phyloP scores from a whole-genome alignment of 2,797 vertebrate species.

The Orientallactaga sibirica region DNA sequence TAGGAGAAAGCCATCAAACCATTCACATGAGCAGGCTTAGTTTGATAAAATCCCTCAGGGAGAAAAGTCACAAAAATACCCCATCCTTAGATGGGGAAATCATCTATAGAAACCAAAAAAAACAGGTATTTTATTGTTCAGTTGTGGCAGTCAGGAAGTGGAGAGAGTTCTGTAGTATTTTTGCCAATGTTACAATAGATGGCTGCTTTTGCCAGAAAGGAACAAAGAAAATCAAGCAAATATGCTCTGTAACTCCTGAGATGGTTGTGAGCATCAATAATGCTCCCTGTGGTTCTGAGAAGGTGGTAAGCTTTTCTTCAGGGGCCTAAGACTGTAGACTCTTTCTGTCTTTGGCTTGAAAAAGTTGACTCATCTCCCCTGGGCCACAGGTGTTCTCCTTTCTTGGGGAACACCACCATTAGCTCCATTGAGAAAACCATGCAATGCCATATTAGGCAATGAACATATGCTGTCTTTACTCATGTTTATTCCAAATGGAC shows the following conservation, averaged over 20 bases:
- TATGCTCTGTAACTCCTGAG: neutral
- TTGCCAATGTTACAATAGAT: neutral
- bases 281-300: too few species aligned
- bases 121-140: neutral
- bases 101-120: neutral
- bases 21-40: neutral
- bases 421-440: neutral
- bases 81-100: neutral
- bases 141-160: neutral
- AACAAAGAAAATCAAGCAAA: neutral
- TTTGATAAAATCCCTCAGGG: conserved; percentile 11
- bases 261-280: neutral
- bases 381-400: neutral
- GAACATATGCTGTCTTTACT: neutral
- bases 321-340: neutral
- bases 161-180: neutral
- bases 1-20: neutral
- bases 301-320: neutral
- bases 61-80: neutral
- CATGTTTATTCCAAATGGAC: neutral
- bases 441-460: neutral
- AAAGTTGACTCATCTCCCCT: neutral
- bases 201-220: neutral
- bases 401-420: neutral
- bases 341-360: neutral